Base-by-base conservation (phyloP, 2,888 invertebrate genomes). In the Phytoseiulus persimilis region DNA sequence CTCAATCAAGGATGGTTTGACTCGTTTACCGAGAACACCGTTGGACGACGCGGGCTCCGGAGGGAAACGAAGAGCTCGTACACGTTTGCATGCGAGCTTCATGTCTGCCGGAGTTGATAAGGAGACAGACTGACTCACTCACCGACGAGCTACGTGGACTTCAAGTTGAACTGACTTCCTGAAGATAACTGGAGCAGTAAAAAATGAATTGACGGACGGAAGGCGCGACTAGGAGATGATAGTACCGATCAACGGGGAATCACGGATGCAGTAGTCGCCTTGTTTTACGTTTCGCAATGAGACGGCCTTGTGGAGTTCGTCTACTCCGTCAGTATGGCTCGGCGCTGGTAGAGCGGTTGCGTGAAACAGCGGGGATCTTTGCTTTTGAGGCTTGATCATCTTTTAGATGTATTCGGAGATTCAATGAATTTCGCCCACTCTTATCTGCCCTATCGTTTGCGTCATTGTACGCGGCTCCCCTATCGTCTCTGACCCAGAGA, bases 1-100 rank as follows among this genome's bases (percentile, higher is more conserved):
- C 65, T 65, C 65, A 65, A 65, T 65, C 65, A 65, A 65, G 18
- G 65, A 65, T 65, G 18, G 65, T 65, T 65, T 65, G 23, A 65
- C 65, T 65, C 65, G 65, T 65, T 65, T 65, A 65, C 65, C 65
- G 65, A 65, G 65, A 65, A 65, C 65, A 65, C 65, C 65, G 65
- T 65, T 23, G 65, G 65, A 65, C 65, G 65, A 65, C 65, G 65
- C 65, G 65, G 65, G 9, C 65, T 65, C 65, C 28, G 28, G 18
- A 65, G 65, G 65, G 65, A 28, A 65, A 23, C 65, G 2, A 23
- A 6, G 65, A 65, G 28, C 9, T 39, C 65, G 28, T 65, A 65
- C 65, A 65, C 65, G 65, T 28, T 65, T 28, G 65, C 65, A 65
- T 65, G 1, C 65, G 65, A 65, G 65, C 65, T 65, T 65, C 18